Evolutionary conservation across 2,888 invertebrate genomes (phyloP).

Genomic region (Cryptus armator): DNA sequence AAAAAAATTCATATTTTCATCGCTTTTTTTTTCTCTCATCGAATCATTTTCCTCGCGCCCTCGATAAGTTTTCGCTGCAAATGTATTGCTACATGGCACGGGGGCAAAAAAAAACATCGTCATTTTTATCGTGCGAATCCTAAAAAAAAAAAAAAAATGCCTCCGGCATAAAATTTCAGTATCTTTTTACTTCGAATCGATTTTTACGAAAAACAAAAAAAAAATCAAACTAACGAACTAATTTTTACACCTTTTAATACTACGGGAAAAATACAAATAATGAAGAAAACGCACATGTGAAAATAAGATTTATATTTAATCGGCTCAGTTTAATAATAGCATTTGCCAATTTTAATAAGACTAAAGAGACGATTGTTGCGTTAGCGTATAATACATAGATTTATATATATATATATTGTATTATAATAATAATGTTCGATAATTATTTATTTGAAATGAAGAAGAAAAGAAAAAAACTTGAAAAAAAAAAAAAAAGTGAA

Average conservation of each 20-base stretch:
- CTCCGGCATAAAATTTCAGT: not conserved
- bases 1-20: too few relatives aligned
- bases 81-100: not conserved
- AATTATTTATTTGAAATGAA: conserved; percentile 28
- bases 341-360: conserved; percentile 30
- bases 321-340: conserved; percentile 32
- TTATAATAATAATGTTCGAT: conserved; percentile 37
- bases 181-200: not conserved
- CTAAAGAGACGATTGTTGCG: conserved; percentile 23
- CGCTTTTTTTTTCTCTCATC: not conserved
- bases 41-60: not conserved
- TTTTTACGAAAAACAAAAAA: conserved; percentile 3
- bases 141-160: not conserved
- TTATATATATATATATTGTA: conserved; percentile 37
- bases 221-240: conserved; percentile 10
- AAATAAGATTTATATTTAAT: conserved; percentile 15
- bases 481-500: conserved; percentile 36
- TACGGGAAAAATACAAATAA: not conserved
- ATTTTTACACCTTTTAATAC: conserved; percentile 8
- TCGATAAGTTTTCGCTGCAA: not conserved
- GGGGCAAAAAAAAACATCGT: not conserved
- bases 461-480: conserved; percentile 34
- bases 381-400: conserved; percentile 33
- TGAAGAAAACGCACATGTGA: conserved; percentile 11
- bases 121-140: not conserved